Evolutionary conservation across 2,113 vertebrate genomes (phyloP).

Genomic region (Hassar affinis): DNA sequence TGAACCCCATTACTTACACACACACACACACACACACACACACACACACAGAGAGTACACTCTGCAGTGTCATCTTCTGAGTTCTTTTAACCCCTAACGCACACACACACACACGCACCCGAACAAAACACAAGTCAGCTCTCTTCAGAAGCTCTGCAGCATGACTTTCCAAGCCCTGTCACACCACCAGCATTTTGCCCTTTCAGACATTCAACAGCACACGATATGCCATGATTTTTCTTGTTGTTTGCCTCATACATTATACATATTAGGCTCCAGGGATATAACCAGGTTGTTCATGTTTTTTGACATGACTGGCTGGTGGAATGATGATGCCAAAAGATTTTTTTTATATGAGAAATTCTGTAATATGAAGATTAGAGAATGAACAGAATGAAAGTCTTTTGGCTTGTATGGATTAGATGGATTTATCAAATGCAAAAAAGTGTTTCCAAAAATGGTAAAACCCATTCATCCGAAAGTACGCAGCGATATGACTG

Average conservation of each 20-base stretch:
- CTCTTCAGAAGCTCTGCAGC: background rate
- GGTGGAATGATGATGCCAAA: background rate
- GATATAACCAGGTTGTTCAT: background rate
- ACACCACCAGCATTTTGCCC: background rate
- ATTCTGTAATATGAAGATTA: background rate
- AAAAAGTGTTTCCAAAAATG: background rate
- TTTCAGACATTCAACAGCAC: background rate
- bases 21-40: background rate
- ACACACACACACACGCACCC: background rate
- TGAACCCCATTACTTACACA: slow-evolving; percentile 39
- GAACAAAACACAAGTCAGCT: background rate
- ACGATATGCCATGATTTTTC: background rate
- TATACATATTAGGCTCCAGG: background rate
- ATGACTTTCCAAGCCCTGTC: background rate
- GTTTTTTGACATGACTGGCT: background rate
- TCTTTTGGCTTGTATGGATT: slow-evolving; percentile 1
- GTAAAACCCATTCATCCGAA: background rate
- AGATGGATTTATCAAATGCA: background rate
- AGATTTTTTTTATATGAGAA: background rate
- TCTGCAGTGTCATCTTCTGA: slow-evolving; percentile 43
- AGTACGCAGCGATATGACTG: background rate
- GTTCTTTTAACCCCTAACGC: slow-evolving; percentile 33
- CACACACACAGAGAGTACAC: background rate
- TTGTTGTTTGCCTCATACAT: background rate
- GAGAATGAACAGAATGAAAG: background rate